phyloP scores from a whole-genome alignment of 92 coral and sea anemone genomes.

The Montipora capitata region DNA sequence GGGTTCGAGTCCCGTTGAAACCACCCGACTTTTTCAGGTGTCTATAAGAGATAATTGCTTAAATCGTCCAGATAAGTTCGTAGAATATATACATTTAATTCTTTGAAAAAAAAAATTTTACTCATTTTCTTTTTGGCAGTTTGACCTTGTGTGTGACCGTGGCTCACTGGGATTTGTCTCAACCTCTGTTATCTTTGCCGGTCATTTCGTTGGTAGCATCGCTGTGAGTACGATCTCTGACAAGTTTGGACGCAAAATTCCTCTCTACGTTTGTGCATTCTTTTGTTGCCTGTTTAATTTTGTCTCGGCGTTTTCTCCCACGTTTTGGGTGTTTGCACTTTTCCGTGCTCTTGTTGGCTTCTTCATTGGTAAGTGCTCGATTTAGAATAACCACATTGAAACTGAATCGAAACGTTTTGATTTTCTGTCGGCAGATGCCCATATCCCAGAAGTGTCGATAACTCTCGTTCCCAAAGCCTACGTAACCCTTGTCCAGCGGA shows the following conservation, averaged over 20 bases:
- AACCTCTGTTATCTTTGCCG: slow-evolving; percentile 87
- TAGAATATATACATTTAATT: no score
- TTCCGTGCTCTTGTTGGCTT: slow-evolving; percentile 87
- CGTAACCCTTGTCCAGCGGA: no score
- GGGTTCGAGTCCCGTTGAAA: no score
- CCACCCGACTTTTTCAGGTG: no score
- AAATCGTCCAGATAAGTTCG: no score
- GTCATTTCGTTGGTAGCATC: slow-evolving; percentile 85
- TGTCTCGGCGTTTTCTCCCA: slow-evolving; percentile 77
- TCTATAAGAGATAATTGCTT: no score
- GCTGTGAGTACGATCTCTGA: slow-evolving; percentile 84
- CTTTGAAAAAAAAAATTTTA: no score
- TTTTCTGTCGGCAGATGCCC: no score
- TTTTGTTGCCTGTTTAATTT: slow-evolving; percentile 62
- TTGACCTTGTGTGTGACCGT: slow-evolving; percentile 92
- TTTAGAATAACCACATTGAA: no score
- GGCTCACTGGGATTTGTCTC: slow-evolving; percentile 85
- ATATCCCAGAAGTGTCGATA: no score
- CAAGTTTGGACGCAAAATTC: slow-evolving; percentile 85
- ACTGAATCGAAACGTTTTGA: no score
- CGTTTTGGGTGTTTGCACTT: slow-evolving; percentile 87
- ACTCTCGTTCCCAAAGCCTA: no score
- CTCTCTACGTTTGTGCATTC: slow-evolving; percentile 76
- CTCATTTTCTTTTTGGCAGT: slow-evolving; percentile 58
- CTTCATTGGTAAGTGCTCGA: slow-evolving; percentile 77